Base-by-base conservation (phyloP, 2,113 vertebrate species). In the Cavia porcellus region DNA sequence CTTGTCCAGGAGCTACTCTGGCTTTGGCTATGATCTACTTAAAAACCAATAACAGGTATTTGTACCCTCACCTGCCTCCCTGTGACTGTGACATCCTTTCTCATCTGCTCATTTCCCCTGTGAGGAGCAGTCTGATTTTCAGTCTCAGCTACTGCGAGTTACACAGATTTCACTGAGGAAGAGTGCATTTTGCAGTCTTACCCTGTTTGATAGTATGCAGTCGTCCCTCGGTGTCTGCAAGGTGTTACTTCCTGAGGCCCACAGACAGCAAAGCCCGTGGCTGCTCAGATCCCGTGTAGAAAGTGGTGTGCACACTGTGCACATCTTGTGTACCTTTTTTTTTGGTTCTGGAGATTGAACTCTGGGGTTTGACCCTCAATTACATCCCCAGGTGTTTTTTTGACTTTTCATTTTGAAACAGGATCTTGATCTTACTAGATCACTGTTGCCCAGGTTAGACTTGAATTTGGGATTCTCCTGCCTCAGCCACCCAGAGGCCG, bases 1-100 rank as follows among this genome's bases (percentile, higher is more conserved):
- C 99, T 3, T 99, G 99, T 97, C 99, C 99, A 0, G 99, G 99
- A 22, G 99, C 99, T 66, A 99, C 99, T 0, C 98, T 99, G 4
- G 99, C 99, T 4, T 98, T 99, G 75, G 99, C 99, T 64, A 99
- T 99, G 99, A 99, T 99, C 98, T 99, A 99, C 98, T 98, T 99
- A 35, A 99, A 99, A 98, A 99, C 99, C 89, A 99, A 99, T 96
- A 99, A 99, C 99, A 99, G 99, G 99, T 99, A 98, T 59, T 72
- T 12, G 6, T 5, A 0, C 12, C 70, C 25, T 12, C 2, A 57
- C 15, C 1, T 5, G 4, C 10, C 32, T 57, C 7, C 5, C 45
- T 1, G 1, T 61, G 59, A 57, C 1, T 72, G 3, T 59, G 59
- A 38, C 14, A 17, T 79, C 13, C 14, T 89, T 50, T 90, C 68